A percentile compares a stretch with the other conserved stretches of the same genome.
Evolutionary conservation across 2,888 invertebrate species (phyloP).

Genomic region (Leptopterna dolabrata): DNA sequence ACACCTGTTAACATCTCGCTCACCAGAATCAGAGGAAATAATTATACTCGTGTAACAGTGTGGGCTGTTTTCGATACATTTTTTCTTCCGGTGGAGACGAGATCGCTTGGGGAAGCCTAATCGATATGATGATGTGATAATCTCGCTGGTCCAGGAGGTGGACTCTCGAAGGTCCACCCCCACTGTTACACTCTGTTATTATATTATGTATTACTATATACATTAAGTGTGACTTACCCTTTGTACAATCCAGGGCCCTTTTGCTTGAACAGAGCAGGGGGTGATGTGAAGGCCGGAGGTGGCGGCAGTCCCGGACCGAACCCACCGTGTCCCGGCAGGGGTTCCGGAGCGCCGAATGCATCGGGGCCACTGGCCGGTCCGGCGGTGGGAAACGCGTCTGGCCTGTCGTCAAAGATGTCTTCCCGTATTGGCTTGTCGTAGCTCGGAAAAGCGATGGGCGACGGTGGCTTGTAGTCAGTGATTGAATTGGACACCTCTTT

Average conservation of each 20-base stretch:
- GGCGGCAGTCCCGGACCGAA: not conserved
- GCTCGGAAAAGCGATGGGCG: conserved; percentile 19
- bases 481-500: conserved; percentile 30
- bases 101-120: no score
- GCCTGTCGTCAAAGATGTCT: conserved; percentile 27
- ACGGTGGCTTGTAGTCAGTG: conserved; percentile 40
- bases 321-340: not conserved
- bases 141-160: no score
- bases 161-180: no score
- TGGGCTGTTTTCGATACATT: no score
- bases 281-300: conserved; percentile 38
- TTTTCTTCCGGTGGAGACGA: no score
- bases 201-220: no score
- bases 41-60: no score
- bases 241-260: not conserved
- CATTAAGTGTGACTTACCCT: not conserved
- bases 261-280: conserved; percentile 20
- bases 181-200: no score
- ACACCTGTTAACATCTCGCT: no score
- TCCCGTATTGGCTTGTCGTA: conserved; percentile 39
- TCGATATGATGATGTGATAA: no score
- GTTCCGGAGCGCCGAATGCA: not conserved
- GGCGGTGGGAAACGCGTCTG: conserved; percentile 7
- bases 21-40: no score
- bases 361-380: not conserved